Evolutionary conservation across 2,797 vertebrate species (phyloP).

Genomic region (Taeniopygia guttata): DNA sequence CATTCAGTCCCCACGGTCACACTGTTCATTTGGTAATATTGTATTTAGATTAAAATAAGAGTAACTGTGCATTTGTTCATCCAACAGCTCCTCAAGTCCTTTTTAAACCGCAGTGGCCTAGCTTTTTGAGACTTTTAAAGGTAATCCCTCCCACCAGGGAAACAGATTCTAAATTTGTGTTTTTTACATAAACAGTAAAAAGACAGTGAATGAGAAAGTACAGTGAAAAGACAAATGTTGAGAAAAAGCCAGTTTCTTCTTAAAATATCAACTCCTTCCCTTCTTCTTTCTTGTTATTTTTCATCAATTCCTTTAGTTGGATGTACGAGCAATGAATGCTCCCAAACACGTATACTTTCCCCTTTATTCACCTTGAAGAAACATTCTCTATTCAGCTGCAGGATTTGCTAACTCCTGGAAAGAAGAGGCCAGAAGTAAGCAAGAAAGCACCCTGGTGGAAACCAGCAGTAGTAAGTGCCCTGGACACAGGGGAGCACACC

Average conservation of each 20-base stretch:
- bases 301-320: background rate
- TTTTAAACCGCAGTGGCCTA: background rate
- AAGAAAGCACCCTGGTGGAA: background rate
- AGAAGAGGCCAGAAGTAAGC: background rate
- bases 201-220: too few relatives aligned
- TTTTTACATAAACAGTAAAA: background rate
- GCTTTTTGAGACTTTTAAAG: background rate
- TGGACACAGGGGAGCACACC: accelerated
- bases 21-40: background rate
- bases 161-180: background rate
- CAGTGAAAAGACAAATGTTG: background rate
- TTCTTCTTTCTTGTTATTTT: background rate
- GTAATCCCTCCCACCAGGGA: background rate
- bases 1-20: accelerated
- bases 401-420: background rate
- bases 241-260: background rate
- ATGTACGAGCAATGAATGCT: background rate
- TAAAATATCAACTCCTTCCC: background rate
- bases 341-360: accelerated
- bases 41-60: background rate
- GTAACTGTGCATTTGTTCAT: background rate
- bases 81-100: background rate
- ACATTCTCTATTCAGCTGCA: background rate
- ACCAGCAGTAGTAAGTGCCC: background rate
- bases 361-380: background rate